Evolutionary conservation across 2,797 vertebrate species (phyloP).

Genomic region (Neomorphus geoffroyi): DNA sequence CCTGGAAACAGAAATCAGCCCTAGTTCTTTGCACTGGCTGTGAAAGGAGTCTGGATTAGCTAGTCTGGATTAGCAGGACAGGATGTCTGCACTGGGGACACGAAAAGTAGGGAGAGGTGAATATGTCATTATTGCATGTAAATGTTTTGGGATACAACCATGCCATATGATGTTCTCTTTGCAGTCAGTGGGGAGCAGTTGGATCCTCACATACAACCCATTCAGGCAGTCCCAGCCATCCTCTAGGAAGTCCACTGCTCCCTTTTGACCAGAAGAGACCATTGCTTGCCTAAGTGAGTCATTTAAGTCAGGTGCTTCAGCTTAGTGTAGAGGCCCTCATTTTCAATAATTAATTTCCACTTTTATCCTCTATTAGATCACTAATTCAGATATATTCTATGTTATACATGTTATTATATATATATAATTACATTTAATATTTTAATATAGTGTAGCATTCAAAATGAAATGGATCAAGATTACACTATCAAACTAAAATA

Average conservation of each 20-base stretch:
- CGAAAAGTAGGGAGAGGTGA: background rate
- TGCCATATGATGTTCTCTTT: background rate
- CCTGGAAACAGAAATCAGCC: background rate
- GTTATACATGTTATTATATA: constrained; percentile 16
- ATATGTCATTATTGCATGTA: background rate
- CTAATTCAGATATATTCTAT: background rate
- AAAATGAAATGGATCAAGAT: background rate
- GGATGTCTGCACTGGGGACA: background rate
- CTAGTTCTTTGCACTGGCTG: background rate
- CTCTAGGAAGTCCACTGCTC: background rate
- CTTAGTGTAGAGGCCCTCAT: background rate
- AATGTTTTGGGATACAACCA: background rate
- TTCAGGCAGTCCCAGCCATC: background rate
- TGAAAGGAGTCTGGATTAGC: background rate
- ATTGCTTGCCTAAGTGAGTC: background rate
- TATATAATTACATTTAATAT: constrained; percentile 29
- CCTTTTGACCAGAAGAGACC: background rate
- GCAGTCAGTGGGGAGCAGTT: background rate
- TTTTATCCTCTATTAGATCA: background rate
- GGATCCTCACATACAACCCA: background rate
- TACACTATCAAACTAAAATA: constrained; percentile 26
- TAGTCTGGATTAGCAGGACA: background rate
- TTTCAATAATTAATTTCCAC: constrained; percentile 18
- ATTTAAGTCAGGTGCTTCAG: background rate
- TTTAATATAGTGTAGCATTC: constrained; percentile 15